Evolutionary conservation across 2,888 invertebrate species (phyloP).

Genomic region (Hemicrepidius hirtus): DNA sequence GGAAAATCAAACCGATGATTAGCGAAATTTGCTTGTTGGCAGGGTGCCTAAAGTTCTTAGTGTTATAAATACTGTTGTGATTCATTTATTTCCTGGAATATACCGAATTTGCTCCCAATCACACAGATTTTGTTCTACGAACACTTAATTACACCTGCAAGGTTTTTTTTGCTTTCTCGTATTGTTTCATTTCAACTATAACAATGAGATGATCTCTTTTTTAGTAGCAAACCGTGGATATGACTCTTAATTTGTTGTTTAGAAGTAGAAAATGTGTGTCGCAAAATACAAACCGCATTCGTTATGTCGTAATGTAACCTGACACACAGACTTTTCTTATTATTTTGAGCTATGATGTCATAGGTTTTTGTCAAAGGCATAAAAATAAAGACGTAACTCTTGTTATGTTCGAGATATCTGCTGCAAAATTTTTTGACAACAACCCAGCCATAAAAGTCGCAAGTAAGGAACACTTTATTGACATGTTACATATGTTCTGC

Average conservation of each 20-base stretch:
- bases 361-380: constrained; percentile 30
- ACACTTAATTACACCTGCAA: constrained; percentile 25
- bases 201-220: constrained; percentile 20
- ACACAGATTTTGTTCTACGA: not conserved
- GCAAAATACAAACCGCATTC: constrained; percentile 25
- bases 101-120: constrained; percentile 17
- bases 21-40: constrained; percentile 36
- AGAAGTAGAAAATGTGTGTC: constrained; percentile 16
- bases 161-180: constrained; percentile 5
- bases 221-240: not conserved
- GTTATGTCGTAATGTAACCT: constrained; percentile 26
- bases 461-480: constrained; percentile 1
- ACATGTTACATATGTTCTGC: constrained; percentile 1
- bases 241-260: not conserved
- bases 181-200: constrained; percentile 12
- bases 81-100: constrained; percentile 40
- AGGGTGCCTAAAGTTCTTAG: constrained; percentile 10
- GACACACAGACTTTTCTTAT: constrained; percentile 36
- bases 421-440: not conserved
- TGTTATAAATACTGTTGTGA: constrained; percentile 30
- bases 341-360: constrained; percentile 42
- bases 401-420: not conserved
- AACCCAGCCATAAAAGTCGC: not conserved
- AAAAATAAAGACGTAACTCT: constrained; percentile 31
- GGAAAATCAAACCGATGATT: constrained; percentile 25